Conservation (phyloP, 2,113 vertebrate species). For the Ursus arctos region DNA sequence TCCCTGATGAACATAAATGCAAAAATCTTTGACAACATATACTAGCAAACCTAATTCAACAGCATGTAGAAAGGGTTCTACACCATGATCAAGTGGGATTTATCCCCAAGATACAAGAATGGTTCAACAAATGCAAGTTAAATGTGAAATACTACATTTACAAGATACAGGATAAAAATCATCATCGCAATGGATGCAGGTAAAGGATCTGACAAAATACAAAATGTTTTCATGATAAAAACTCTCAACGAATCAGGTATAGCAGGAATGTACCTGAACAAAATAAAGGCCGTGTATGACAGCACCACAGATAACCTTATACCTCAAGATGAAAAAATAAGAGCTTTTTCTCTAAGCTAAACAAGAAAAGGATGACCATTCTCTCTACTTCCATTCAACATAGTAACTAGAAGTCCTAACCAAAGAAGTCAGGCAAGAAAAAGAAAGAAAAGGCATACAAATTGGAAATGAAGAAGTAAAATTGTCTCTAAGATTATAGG, state of each 20-base stretch:
- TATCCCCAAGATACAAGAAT: not conserved
- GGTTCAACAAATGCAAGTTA: slow-evolving; percentile 6
- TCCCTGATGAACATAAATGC: not conserved
- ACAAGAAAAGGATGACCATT: not conserved
- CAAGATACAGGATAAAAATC: not conserved
- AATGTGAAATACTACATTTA: not conserved
- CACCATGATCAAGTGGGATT: not conserved
- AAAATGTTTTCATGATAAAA: not conserved
- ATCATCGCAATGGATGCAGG: not conserved
- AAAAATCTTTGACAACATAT: not conserved
- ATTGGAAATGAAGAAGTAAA: not conserved
- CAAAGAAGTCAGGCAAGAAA: slow-evolving; percentile 8
- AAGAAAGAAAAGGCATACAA: not conserved
- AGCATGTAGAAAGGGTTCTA: not conserved
- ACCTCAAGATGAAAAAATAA: not conserved
- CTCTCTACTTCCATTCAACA: not conserved
- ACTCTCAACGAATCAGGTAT: not conserved
- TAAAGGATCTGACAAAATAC: not conserved
- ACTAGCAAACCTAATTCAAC: not conserved
- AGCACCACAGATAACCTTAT: not conserved
- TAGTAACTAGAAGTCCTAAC: not conserved
- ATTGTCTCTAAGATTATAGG: not conserved
- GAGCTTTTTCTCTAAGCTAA: not conserved
- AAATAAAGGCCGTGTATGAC: not conserved
- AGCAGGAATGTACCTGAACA: not conserved